These are phyloP conservation scores for Meiosimyza decipiens DNA, from an alignment of 2,888 invertebrate genomes.

Conservation along the genomic window DNA sequence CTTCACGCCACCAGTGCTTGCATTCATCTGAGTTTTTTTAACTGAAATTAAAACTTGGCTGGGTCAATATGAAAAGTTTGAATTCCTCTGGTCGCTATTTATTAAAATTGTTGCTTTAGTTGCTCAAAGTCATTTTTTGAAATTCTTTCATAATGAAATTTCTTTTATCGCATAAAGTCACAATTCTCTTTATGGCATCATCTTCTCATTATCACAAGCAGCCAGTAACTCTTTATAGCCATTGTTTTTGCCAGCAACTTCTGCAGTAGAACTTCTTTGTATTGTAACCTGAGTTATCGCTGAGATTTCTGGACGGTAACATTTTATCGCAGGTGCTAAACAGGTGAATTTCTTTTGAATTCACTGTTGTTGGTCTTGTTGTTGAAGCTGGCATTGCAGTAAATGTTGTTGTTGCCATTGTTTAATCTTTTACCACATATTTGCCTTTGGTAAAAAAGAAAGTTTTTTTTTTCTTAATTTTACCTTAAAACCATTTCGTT, in stretches of 20 bases:
- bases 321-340: conserved; percentile 28
- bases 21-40: too few relatives aligned
- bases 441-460: conserved; percentile 26
- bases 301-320: conserved; percentile 9
- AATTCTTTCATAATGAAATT: too few relatives aligned
- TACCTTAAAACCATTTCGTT: conserved; percentile 23
- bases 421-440: conserved; percentile 6
- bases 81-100: too few relatives aligned
- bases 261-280: conserved; percentile 2
- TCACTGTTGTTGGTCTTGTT: background rate
- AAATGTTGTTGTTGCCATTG: conserved; percentile 4
- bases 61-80: too few relatives aligned
- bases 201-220: background rate
- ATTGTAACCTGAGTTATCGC: background rate
- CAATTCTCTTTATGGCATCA: background rate
- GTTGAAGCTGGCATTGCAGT: background rate
- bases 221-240: conserved; percentile 12
- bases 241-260: conserved; percentile 29
- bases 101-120: too few relatives aligned
- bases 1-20: too few relatives aligned
- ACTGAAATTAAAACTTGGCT: too few relatives aligned
- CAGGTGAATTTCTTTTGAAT: conserved; percentile 27
- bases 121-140: too few relatives aligned
- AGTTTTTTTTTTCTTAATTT: conserved; percentile 10
- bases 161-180: too few relatives aligned